Conservation (phyloP, 2,797 vertebrate species). For the Oreortyx pictus region DNA sequence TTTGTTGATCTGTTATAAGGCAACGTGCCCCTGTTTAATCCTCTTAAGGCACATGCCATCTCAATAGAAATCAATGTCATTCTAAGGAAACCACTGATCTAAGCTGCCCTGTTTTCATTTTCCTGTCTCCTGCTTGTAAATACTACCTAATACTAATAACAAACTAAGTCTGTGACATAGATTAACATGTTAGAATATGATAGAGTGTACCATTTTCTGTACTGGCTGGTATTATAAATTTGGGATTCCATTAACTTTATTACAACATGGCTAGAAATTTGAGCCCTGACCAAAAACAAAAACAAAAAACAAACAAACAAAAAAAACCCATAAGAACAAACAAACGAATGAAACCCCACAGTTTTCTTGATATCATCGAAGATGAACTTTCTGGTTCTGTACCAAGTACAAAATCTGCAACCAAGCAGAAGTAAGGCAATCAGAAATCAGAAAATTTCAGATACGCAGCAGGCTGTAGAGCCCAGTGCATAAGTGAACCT, state of each 20-base stretch:
- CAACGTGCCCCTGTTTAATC: neutral
- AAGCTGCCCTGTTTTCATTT: neutral
- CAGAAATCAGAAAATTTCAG: neutral
- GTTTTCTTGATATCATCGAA: accelerated
- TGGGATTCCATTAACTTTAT: neutral
- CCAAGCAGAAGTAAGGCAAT: neutral
- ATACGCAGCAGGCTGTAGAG: neutral
- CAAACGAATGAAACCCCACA: too few species aligned
- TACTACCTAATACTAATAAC: neutral
- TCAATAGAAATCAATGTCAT: neutral
- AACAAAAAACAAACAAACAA: too few species aligned
- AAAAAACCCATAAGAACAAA: too few species aligned
- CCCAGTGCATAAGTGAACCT: neutral
- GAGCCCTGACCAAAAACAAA: neutral
- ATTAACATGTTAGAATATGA: neutral
- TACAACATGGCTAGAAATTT: neutral
- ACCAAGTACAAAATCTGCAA: neutral
- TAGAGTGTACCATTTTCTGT: neutral
- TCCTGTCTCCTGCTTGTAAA: neutral
- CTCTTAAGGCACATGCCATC: neutral
- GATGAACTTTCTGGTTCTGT: neutral
- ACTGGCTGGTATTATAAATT: neutral
- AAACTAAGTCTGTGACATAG: neutral
- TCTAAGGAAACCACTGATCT: neutral
- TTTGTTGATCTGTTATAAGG: neutral